Evolutionary conservation across 1,140 invertebrate species (phyloP).

Genomic region (Cotesia glomerata): DNA sequence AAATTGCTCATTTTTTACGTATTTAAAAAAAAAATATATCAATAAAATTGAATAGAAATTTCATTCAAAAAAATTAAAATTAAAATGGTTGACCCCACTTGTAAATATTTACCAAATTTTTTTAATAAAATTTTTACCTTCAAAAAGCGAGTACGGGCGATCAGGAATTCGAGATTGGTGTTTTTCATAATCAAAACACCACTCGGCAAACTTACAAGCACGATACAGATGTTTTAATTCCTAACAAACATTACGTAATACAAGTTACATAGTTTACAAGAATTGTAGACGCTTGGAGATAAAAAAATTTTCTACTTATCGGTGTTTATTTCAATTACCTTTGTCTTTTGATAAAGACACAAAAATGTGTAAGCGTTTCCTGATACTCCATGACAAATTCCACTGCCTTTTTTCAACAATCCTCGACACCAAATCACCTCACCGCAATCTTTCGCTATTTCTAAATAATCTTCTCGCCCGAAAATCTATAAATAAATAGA

Average conservation of each 20-base stretch:
- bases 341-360: constrained; percentile 79
- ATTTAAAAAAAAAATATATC: not conserved
- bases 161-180: constrained; percentile 76
- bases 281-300: not conserved
- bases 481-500: constrained; percentile 67
- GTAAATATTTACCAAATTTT: not conserved
- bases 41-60: too few relatives aligned
- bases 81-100: too few relatives aligned
- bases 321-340: constrained; percentile 59
- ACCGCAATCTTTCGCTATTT: constrained; percentile 73
- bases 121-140: constrained; percentile 67
- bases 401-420: constrained; percentile 87
- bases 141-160: constrained; percentile 83
- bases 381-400: constrained; percentile 89
- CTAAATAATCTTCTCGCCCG: constrained; percentile 75
- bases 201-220: constrained; percentile 83
- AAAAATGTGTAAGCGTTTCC: constrained; percentile 93
- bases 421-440: constrained; percentile 86
- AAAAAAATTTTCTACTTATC: not conserved
- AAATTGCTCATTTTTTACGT: not conserved
- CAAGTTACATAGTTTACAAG: not conserved
- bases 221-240: constrained; percentile 75
- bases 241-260: constrained; percentile 48
- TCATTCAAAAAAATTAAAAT: too few relatives aligned
- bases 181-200: constrained; percentile 77